Conservation (phyloP, 2,797 vertebrate genomes). For the Etheostoma perlongum region DNA sequence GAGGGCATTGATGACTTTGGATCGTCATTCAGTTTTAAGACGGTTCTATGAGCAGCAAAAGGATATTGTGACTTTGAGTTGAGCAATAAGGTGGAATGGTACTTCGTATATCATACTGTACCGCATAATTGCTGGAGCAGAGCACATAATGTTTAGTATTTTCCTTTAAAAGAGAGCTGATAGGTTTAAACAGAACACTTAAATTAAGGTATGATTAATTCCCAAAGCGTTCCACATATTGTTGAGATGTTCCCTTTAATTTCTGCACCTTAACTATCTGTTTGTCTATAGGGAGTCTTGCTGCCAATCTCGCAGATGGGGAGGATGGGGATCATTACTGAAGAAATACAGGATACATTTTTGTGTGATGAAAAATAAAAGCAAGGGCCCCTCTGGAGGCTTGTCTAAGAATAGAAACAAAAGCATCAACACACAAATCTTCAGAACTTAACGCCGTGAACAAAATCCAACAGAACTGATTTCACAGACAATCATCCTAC, state of each 20-base stretch:
- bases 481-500: constrained; percentile 58
- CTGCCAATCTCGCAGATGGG: constrained; percentile 59
- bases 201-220: constrained; percentile 55
- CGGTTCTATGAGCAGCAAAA: constrained; percentile 14
- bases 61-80: constrained; percentile 27
- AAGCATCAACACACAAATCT: constrained; percentile 63
- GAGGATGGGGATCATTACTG: constrained; percentile 70
- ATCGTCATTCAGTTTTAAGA: constrained; percentile 43
- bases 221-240: constrained; percentile 43
- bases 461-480: constrained; percentile 56
- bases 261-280: constrained; percentile 29
- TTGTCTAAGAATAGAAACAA: constrained; percentile 73
- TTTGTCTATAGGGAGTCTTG: constrained; percentile 54
- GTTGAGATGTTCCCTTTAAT: constrained; percentile 56
- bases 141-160: constrained; percentile 19
- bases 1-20: constrained; percentile 39
- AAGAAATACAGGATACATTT: constrained; percentile 64
- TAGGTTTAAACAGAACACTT: constrained; percentile 43
- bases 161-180: constrained; percentile 33
- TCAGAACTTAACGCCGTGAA: constrained; percentile 59
- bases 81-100: constrained; percentile 32
- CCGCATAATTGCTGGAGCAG: constrained; percentile 2
- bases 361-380: constrained; percentile 75
- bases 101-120: background rate
- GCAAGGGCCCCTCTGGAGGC: constrained; percentile 53